These are phyloP conservation scores for Noctua janthina DNA, from an alignment of 2,888 invertebrate species.

Conservation along the genomic window DNA sequence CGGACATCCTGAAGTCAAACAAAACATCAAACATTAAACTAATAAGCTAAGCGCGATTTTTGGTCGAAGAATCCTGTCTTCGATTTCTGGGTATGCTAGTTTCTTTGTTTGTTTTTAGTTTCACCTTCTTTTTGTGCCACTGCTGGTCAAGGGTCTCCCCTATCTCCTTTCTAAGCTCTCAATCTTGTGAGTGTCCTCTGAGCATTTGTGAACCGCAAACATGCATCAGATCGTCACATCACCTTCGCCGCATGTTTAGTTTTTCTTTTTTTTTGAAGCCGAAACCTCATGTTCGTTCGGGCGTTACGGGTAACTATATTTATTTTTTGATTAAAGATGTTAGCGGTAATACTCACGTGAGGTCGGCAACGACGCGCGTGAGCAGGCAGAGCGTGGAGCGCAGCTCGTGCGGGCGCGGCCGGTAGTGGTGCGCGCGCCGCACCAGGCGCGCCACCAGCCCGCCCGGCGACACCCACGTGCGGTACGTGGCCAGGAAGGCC, in stretches of 20 bases:
- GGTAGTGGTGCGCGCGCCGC: slow-evolving; percentile 92
- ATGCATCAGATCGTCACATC: neutral
- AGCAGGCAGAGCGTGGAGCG: slow-evolving; percentile 97
- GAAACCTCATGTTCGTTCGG: neutral
- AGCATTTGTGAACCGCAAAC: neutral
- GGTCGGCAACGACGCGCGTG: slow-evolving; percentile 98
- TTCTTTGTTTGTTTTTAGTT: neutral
- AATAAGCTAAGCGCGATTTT: neutral
- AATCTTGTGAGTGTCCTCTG: neutral
- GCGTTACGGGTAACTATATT: too few relatives aligned
- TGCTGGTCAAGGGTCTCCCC: neutral
- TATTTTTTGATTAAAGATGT: neutral
- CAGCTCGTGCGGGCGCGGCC: slow-evolving; percentile 92
- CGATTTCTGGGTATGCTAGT: neutral
- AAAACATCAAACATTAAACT: neutral
- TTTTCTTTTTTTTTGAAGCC: neutral
- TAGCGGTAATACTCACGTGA: slow-evolving; percentile 94
- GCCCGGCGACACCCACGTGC: slow-evolving; percentile 97
- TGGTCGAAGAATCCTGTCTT: neutral
- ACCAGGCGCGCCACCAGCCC: slow-evolving; percentile 96
- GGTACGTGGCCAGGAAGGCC: slow-evolving; percentile 99
- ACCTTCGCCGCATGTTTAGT: neutral
- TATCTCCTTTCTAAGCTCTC: neutral
- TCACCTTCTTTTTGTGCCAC: neutral
- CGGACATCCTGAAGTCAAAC: slow-evolving; percentile 92